phyloP scores from a whole-genome alignment of 2,888 invertebrate genomes.

The Aethes cnicana region DNA sequence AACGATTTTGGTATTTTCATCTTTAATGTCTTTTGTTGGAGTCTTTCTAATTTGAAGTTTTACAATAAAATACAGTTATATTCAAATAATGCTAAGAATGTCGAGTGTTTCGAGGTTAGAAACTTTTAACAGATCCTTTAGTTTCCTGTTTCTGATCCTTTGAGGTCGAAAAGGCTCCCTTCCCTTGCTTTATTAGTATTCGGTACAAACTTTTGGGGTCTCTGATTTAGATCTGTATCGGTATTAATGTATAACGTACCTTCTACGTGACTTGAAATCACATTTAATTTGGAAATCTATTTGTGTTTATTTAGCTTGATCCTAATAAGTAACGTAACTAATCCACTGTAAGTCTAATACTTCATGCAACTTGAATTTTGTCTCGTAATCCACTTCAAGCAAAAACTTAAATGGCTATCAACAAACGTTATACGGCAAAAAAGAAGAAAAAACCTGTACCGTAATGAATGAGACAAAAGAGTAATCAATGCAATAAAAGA shows the following conservation, averaged over 20 bases:
- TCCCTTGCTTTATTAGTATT: conserved; percentile 67
- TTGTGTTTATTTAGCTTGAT: too few relatives aligned
- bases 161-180: conserved; percentile 50
- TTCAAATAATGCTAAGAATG: too few relatives aligned
- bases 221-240: conserved; percentile 67
- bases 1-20: too few relatives aligned
- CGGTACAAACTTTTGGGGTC: conserved; percentile 65
- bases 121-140: conserved; percentile 26
- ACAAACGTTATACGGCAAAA: conserved; percentile 6
- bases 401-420: neutral
- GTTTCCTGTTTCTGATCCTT: conserved; percentile 48
- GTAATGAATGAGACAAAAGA: conserved; percentile 52
- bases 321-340: too few relatives aligned
- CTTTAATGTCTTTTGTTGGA: too few relatives aligned
- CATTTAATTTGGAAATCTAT: conserved; percentile 26
- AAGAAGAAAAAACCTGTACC: conserved; percentile 23
- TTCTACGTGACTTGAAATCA: conserved; percentile 53
- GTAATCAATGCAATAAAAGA: conserved; percentile 56
- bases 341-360: too few relatives aligned
- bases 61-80: too few relatives aligned
- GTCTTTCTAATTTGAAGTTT: too few relatives aligned
- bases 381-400: neutral
- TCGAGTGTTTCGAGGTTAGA: neutral
- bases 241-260: conserved; percentile 48
- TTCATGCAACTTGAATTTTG: too few relatives aligned